phyloP scores from a whole-genome alignment of 2,113 vertebrate species.

The Leucoraja erinaceus region DNA sequence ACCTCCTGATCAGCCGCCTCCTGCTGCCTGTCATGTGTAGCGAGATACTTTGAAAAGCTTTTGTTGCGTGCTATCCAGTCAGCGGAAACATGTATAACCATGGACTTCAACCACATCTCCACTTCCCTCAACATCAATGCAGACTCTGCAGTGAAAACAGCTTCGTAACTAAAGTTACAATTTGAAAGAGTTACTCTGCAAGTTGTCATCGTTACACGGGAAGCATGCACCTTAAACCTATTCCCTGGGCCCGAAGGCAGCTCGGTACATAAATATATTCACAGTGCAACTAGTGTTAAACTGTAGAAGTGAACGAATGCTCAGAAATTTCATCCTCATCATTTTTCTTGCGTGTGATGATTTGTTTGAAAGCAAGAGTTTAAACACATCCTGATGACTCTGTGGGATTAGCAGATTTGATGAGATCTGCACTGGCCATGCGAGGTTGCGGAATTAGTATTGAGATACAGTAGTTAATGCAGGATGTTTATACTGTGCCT shows the following conservation, averaged over 20 bases:
- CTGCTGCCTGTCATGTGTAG: too few species aligned
- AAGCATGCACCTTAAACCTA: neutral
- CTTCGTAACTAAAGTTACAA: neutral
- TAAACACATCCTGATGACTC: slow-evolving; percentile 23
- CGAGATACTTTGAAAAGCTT: too few species aligned
- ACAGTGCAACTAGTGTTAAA: neutral
- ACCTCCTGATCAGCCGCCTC: too few species aligned
- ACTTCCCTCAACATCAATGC: neutral
- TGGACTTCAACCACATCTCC: neutral
- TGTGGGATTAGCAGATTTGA: neutral
- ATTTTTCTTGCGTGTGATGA: neutral
- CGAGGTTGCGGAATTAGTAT: slow-evolving; percentile 4
- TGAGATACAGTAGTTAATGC: slow-evolving; percentile 10
- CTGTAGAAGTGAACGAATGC: neutral
- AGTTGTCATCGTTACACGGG: neutral
- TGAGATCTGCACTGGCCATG: neutral
- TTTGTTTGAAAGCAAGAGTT: neutral
- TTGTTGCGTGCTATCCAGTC: too few species aligned
- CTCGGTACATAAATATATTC: too few species aligned
- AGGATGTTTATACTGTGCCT: slow-evolving; percentile 2
- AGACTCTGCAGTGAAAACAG: neutral
- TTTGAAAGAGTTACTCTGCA: neutral
- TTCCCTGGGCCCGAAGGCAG: neutral
- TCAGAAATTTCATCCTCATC: neutral
- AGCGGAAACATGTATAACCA: neutral